Base-by-base conservation (phyloP, 2,797 vertebrate genomes). In the Leptatherina wallacei region DNA sequence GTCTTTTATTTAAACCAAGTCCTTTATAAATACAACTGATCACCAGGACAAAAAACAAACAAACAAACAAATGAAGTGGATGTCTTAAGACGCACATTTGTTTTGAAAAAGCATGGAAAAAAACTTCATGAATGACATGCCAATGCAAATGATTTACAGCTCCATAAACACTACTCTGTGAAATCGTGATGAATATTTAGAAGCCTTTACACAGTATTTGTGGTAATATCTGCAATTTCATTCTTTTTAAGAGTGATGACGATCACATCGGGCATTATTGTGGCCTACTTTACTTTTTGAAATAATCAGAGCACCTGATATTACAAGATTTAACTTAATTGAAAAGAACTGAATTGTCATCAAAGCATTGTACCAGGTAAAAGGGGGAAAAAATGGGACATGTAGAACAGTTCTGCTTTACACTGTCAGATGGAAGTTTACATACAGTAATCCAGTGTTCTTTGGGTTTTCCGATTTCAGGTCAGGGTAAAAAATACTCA, bases 21-120 rank as follows among this genome's bases (percentile, higher is more conserved):
- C 27, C 20, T 47, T 66, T 58, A 32, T 44, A 76, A 29, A 67
- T 38, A 24, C 22, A 33, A 72, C 38, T 71, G 42, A 86, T 73
- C 70, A 12, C 63, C 75, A 75, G 63, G 55, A 68, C 58, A 57
- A 83, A 85, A 27, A 27, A 27, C 24, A 27, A 27, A 27, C 24
- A 27, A 81, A 82, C 77, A 75, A 76, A 80, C 69, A 78, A 80
- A 61, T 57, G 51, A 52, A 52, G 66, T 68, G 13, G 81, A 86
- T 70, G 75, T 82, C 65, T 69, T 76, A 69, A 55, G 73, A 78
- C 55, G 54, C 61, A 73, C 42, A 30, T 71, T 66, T 51, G 69
- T 71, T 71, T 65, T 75, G 61, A 77, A 87, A 86, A 65, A 65
- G 63, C 11, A 78, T 32, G 51, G 14, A 61, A 69, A 60, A 70